Percentiles rank a stretch among this genome's conserved stretches.
phyloP scores from a whole-genome alignment of 1,140 invertebrate genomes.

The Platyscapa corneri region DNA sequence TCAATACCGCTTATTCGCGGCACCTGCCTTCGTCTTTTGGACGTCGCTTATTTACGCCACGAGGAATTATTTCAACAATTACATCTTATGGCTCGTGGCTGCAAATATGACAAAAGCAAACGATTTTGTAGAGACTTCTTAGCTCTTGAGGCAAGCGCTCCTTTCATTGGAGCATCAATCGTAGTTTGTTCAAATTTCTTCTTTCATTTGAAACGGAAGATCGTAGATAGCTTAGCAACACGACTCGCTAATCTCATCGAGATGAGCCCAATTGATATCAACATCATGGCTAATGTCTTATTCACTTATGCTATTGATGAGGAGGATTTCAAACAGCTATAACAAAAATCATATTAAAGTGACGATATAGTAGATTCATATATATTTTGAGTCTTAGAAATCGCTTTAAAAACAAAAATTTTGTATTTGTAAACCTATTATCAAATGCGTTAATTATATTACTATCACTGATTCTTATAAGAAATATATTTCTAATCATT shows the following conservation, averaged over 20 bases:
- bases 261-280: slow-evolving; percentile 33
- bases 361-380: too few relatives aligned
- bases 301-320: slow-evolving; percentile 44
- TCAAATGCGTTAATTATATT: background rate
- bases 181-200: slow-evolving; percentile 59
- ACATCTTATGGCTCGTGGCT: slow-evolving; percentile 47
- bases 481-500: background rate
- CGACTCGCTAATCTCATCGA: slow-evolving; percentile 35
- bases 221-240: slow-evolving; percentile 4
- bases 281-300: slow-evolving; percentile 50
- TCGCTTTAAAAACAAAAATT: background rate
- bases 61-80: slow-evolving; percentile 56
- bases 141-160: slow-evolving; percentile 53
- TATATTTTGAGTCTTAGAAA: background rate
- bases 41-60: slow-evolving; percentile 56
- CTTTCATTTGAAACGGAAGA: slow-evolving; percentile 31
- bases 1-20: background rate
- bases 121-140: slow-evolving; percentile 46
- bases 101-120: slow-evolving; percentile 10
- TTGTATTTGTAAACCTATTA: background rate
- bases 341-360: background rate
- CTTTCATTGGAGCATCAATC: slow-evolving; percentile 58
- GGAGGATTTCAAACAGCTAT: slow-evolving; percentile 33
- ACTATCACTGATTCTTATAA: too few relatives aligned
- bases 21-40: slow-evolving; percentile 27